Percentiles rank a stretch among this genome's conserved stretches.
These are phyloP conservation scores for Oxyruncus cristatus DNA, from an alignment of 2,113 vertebrate species.

Conservation along the genomic window DNA sequence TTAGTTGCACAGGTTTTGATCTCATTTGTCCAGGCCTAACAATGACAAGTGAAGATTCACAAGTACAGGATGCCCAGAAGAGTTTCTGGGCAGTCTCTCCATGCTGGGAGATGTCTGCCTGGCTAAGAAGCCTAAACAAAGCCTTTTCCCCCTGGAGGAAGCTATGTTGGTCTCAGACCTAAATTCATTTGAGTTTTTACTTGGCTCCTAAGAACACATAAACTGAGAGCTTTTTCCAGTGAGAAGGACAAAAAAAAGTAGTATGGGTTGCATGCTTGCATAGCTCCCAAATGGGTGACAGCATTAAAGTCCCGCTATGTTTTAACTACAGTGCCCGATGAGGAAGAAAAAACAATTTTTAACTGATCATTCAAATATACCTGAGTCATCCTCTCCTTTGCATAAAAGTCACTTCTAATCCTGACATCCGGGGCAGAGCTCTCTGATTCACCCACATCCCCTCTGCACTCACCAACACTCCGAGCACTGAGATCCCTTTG, in stretches of 20 bases:
- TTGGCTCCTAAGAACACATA: not conserved
- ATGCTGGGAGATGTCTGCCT: not conserved
- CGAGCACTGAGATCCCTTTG: not conserved
- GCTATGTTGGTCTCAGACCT: not conserved
- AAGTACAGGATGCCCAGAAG: not conserved
- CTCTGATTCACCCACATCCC: not conserved
- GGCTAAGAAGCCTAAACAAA: not conserved
- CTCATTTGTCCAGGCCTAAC: not conserved
- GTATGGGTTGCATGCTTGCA: not conserved
- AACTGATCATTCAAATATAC: constrained; percentile 4
- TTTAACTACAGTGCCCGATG: not conserved
- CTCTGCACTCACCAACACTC: not conserved
- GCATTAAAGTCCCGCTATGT: not conserved
- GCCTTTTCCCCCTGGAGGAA: not conserved
- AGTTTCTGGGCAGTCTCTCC: not conserved
- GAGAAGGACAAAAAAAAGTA: not conserved
- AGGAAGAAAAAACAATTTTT: constrained; percentile 14
- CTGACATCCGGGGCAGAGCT: constrained; percentile 16
- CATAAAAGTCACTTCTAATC: constrained; percentile 19
- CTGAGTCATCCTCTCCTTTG: constrained; percentile 41
- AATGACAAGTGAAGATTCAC: not conserved
- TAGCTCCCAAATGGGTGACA: not conserved
- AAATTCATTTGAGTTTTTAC: not conserved
- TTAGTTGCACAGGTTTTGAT: not conserved
- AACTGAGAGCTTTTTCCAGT: not conserved